phyloP scores from a whole-genome alignment of 2,113 vertebrate genomes.

The Entomyzon cyanotis region DNA sequence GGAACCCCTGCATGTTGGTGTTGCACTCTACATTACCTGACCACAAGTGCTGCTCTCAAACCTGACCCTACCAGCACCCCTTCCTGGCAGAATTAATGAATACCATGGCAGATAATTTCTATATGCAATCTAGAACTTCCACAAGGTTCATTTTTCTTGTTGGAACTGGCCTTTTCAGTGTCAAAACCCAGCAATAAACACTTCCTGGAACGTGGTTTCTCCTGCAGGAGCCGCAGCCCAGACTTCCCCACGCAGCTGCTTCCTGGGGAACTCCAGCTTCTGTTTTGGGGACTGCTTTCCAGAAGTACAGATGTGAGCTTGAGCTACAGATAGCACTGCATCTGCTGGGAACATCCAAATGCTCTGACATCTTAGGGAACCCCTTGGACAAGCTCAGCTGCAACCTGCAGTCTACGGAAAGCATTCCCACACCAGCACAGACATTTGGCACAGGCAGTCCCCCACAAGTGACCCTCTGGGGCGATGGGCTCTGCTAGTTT shows the following conservation, averaged over 20 bases:
- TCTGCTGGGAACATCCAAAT: neutral
- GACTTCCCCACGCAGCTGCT: neutral
- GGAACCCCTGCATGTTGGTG: neutral
- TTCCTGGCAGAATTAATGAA: neutral
- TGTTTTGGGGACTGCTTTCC: neutral
- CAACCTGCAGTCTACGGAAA: neutral
- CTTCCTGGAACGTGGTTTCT: neutral
- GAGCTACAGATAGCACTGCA: neutral
- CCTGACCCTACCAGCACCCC: neutral
- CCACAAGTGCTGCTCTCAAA: neutral
- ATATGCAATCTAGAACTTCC: neutral
- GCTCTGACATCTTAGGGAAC: neutral
- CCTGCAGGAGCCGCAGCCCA: neutral
- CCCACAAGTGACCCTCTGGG: neutral
- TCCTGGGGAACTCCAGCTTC: constrained; percentile 21
- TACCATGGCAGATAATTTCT: neutral
- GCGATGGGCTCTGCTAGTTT: neutral
- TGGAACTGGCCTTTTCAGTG: neutral
- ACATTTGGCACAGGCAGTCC: fast-evolving
- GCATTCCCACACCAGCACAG: fast-evolving
- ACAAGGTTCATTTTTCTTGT: neutral
- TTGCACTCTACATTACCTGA: neutral
- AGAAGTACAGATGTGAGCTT: neutral
- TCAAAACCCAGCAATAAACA: neutral
- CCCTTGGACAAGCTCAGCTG: neutral